phyloP scores from a whole-genome alignment of 2,113 vertebrate genomes.

The Oryzias curvinotus region DNA sequence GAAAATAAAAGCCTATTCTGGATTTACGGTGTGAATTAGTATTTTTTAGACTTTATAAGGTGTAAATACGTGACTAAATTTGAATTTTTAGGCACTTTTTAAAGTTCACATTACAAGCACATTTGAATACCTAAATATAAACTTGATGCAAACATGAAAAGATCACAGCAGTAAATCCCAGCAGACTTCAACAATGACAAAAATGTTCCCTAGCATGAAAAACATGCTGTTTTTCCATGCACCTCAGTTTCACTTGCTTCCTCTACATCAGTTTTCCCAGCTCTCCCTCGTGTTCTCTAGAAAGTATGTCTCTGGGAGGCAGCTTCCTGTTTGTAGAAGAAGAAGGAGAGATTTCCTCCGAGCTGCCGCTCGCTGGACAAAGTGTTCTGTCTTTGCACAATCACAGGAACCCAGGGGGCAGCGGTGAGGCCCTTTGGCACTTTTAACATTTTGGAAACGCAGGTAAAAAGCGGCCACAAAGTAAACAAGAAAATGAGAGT shows the following conservation, averaged over 20 bases:
- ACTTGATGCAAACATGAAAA: conserved; percentile 1
- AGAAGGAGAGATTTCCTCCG: conserved; percentile 77
- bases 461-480: conserved; percentile 7
- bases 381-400: conserved; percentile 76
- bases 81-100: no score
- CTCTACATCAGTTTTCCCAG: conserved; percentile 21
- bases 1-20: background rate
- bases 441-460: conserved; percentile 24
- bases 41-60: no score
- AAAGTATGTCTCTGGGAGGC: conserved; percentile 60
- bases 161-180: background rate
- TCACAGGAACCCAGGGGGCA: conserved; percentile 78
- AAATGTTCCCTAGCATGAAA: conserved; percentile 24
- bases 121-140: conserved; percentile 1
- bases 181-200: conserved; percentile 19
- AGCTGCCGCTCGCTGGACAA: conserved; percentile 70
- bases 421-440: conserved; percentile 45
- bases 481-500: conserved; percentile 20
- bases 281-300: conserved; percentile 34
- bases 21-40: no score
- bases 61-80: no score
- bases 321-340: conserved; percentile 78
- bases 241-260: conserved; percentile 27
- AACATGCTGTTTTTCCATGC: conserved; percentile 31
- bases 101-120: no score